Evolutionary conservation across 2,888 invertebrate genomes (phyloP).

Genomic region (Rhagophthalmus giganteus): DNA sequence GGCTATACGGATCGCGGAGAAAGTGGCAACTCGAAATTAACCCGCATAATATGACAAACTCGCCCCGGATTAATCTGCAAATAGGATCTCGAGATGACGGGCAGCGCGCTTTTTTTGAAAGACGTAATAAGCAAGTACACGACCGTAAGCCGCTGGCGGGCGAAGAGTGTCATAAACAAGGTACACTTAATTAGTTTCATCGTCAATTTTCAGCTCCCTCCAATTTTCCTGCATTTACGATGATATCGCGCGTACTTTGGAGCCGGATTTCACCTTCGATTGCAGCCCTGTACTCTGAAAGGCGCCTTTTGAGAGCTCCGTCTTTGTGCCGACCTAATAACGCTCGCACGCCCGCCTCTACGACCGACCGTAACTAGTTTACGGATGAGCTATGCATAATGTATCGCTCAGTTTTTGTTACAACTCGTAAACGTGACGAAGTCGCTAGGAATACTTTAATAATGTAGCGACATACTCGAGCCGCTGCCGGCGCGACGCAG

Average conservation of each 20-base stretch:
- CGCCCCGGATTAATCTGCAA: constrained; percentile 18
- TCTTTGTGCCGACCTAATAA: constrained; percentile 35
- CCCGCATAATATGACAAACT: constrained; percentile 18
- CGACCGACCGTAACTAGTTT: constrained; percentile 40
- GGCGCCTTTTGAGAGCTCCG: constrained; percentile 29
- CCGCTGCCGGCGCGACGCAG: no score
- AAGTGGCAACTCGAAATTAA: constrained; percentile 19
- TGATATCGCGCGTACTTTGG: constrained; percentile 2
- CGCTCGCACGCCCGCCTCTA: constrained; percentile 31
- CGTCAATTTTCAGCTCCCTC: constrained; percentile 36
- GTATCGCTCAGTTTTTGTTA: constrained; percentile 42
- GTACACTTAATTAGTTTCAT: constrained; percentile 41
- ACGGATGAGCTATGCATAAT: constrained; percentile 48
- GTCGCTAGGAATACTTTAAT: constrained; percentile 44
- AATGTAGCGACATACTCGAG: constrained; percentile 34
- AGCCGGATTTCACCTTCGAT: constrained; percentile 8
- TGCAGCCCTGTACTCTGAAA: constrained; percentile 10
- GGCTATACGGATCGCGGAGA: constrained; percentile 12
- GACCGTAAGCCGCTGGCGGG: no score
- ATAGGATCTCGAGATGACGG: no score
- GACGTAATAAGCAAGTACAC: no score
- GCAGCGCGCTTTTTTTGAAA: no score
- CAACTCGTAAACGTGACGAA: constrained; percentile 46
- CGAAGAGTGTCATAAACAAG: no score
- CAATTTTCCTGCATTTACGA: constrained; percentile 24